These are phyloP conservation scores for Thaumatotibia leucotreta DNA, from an alignment of 1,140 invertebrate species.

Conservation along the genomic window DNA sequence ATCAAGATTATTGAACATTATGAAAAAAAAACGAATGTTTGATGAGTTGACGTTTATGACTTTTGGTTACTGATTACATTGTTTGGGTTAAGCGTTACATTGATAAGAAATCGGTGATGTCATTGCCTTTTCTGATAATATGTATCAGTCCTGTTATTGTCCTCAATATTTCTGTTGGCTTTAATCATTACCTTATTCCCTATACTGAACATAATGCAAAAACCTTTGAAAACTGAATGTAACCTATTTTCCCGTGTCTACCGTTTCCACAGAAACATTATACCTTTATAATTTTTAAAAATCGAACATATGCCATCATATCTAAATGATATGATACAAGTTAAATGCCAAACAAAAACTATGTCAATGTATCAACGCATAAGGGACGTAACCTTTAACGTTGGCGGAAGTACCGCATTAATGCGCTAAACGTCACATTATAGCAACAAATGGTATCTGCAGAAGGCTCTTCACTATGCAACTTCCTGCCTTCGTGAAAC, in stretches of 20 bases:
- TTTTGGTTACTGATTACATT: neutral
- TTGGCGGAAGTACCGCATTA: neutral
- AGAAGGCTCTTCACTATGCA: neutral
- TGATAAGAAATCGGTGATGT: neutral
- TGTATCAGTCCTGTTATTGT: neutral
- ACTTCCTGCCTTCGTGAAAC: constrained; percentile 33
- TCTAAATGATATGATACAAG: neutral
- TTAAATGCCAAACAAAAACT: neutral
- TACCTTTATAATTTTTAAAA: too few species aligned
- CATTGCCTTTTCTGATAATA: neutral
- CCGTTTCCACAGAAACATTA: too few species aligned
- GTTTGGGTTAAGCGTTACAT: neutral
- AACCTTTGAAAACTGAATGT: too few species aligned
- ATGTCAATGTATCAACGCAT: neutral
- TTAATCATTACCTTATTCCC: neutral
- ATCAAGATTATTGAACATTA: neutral
- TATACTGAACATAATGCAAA: neutral
- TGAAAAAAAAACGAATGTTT: neutral
- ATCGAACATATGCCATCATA: neutral
- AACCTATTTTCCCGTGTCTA: too few species aligned
- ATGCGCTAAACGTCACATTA: constrained; percentile 8
- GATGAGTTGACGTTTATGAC: neutral
- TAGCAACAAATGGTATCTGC: neutral
- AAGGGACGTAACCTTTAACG: neutral
- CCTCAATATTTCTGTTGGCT: neutral